Evolutionary conservation across 2,888 invertebrate species (phyloP).

Genomic region (Macroteleia sp.): DNA sequence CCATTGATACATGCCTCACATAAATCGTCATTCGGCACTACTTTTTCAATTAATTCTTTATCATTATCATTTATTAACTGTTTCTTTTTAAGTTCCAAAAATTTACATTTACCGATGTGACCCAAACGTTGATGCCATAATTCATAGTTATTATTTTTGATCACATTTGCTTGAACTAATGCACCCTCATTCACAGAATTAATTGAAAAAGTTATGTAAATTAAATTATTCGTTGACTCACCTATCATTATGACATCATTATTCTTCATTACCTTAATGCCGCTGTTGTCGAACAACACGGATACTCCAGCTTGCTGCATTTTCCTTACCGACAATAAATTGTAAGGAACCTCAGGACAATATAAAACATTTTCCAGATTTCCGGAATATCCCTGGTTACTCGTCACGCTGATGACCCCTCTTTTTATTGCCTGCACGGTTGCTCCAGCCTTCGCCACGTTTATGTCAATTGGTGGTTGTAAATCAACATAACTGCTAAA

Average conservation of each 20-base stretch:
- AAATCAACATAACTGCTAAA: too few species aligned
- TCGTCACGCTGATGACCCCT: neutral
- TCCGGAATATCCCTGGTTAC: neutral
- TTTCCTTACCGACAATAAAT: neutral
- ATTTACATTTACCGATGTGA: too few species aligned
- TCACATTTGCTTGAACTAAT: too few species aligned
- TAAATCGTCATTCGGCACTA: neutral
- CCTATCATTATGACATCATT: neutral
- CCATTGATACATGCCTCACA: too few species aligned
- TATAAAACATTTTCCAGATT: neutral
- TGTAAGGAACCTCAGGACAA: neutral
- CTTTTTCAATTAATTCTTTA: too few species aligned
- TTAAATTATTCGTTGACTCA: neutral
- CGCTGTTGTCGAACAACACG: too few species aligned
- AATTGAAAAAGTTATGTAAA: neutral
- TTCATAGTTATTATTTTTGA: too few species aligned
- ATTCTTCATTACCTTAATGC: too few species aligned
- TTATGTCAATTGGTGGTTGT: too few species aligned
- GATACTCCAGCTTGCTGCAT: neutral
- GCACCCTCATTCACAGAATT: neutral
- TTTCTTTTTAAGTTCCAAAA: neutral
- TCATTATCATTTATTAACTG: conserved; percentile 45
- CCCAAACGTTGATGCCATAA: too few species aligned
- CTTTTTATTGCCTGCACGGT: neutral
- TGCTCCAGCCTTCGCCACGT: too few species aligned